Conservation (phyloP, 2,797 vertebrate genomes). For the Gobionotothen gibberifrons region DNA sequence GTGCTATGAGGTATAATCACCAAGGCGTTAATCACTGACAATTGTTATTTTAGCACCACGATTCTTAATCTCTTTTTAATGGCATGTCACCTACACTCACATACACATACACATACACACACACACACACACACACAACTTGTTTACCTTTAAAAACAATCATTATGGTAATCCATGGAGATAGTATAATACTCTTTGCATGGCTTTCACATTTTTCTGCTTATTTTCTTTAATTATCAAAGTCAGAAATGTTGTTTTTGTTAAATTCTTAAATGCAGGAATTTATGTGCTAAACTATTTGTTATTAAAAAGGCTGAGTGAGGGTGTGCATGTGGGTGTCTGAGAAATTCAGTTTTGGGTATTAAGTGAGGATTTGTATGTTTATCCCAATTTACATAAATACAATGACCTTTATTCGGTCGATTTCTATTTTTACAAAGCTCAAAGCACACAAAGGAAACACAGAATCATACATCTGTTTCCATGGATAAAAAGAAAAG, state of each 20-base stretch:
- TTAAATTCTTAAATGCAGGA: not conserved
- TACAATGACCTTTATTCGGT: constrained; percentile 7
- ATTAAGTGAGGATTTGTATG: not conserved
- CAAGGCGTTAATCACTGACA: constrained; percentile 23
- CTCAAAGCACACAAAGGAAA: not conserved
- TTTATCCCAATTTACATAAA: not conserved
- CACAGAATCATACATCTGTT: not conserved
- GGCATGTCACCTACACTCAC: not conserved
- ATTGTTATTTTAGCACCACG: constrained; percentile 16
- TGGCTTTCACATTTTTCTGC: not conserved
- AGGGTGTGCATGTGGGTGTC: not conserved
- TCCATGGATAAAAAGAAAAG: not conserved
- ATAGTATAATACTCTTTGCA: not conserved
- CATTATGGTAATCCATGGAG: not conserved
- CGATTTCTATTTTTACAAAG: not conserved
- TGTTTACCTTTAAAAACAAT: not conserved
- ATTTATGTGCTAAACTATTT: not conserved
- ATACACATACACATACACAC: not conserved
- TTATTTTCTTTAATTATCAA: not conserved
- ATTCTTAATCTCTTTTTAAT: constrained; percentile 41
- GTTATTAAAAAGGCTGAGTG: not conserved
- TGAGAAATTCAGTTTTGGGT: not conserved
- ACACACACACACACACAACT: no score
- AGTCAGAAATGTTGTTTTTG: not conserved
- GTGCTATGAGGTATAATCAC: constrained; percentile 25